Percentiles rank a stretch among this genome's conserved stretches.
These are phyloP conservation scores for Euura saliciscinereae DNA, from an alignment of 1,140 invertebrate genomes.

Conservation along the genomic window DNA sequence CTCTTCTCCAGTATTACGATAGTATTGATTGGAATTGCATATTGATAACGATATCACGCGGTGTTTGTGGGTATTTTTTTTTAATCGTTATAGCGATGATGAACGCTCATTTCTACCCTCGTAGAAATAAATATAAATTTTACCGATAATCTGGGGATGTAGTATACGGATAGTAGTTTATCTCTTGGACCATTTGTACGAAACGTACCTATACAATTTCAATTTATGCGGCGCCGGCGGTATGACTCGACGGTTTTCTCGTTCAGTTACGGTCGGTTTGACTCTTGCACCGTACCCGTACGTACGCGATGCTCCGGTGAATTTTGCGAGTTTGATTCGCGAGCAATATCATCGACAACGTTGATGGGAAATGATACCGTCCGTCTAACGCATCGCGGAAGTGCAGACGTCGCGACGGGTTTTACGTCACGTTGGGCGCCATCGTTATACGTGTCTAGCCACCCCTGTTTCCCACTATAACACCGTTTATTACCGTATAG, in stretches of 20 bases:
- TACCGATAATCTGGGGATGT: not conserved
- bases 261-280: slow-evolving; percentile 20
- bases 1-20: too few relatives aligned
- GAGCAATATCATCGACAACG: slow-evolving; percentile 10
- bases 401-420: slow-evolving; percentile 40
- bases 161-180: not conserved
- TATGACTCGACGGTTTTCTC: slow-evolving; percentile 1
- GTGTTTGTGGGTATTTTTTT: too few relatives aligned
- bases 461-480: too few relatives aligned
- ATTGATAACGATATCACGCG: too few relatives aligned
- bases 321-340: not conserved
- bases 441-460: slow-evolving; percentile 42
- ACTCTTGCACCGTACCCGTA: slow-evolving; percentile 11
- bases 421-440: slow-evolving; percentile 47
- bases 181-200: not conserved
- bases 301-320: not conserved
- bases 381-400: not conserved
- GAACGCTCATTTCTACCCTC: too few relatives aligned
- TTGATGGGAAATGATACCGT: slow-evolving; percentile 33
- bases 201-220: not conserved
- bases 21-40: too few relatives aligned
- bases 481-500: too few relatives aligned
- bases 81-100: too few relatives aligned
- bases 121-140: too few relatives aligned
- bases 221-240: not conserved